These are phyloP conservation scores for Hemitrygon akajei DNA, from an alignment of 2,797 vertebrate species.

Conservation along the genomic window DNA sequence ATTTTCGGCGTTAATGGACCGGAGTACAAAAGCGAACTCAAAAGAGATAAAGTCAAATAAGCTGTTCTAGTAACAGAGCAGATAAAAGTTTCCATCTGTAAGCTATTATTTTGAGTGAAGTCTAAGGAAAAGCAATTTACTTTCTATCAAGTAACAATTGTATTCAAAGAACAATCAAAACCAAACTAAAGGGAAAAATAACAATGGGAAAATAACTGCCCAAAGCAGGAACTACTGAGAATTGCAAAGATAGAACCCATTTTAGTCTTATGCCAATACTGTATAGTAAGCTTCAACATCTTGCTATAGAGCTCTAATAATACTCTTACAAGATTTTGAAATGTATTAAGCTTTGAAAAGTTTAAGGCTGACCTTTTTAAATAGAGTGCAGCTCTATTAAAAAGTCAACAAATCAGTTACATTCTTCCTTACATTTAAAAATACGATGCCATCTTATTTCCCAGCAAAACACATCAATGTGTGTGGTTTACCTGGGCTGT, in stretches of 20 bases:
- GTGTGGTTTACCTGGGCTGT: neutral
- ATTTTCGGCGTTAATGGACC: neutral
- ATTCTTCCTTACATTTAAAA: neutral
- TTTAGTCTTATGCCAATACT: neutral
- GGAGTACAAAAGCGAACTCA: neutral
- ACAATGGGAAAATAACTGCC: neutral
- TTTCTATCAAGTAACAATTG: neutral
- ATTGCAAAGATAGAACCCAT: neutral
- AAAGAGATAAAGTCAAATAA: neutral
- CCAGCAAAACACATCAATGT: neutral
- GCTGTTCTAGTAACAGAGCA: neutral
- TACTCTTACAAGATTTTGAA: neutral
- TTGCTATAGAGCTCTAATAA: neutral
- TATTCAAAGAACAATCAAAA: neutral
- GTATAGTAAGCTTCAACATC: neutral
- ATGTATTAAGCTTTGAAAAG: neutral
- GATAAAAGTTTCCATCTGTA: neutral
- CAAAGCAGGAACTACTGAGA: neutral
- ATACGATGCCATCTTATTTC: neutral
- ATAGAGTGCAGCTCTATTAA: neutral
- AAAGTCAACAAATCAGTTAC: neutral
- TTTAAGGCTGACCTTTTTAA: neutral
- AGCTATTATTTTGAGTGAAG: neutral
- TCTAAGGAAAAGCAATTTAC: neutral
- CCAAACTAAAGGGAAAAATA: neutral